Conservation (phyloP, 2,797 vertebrate species). For the Labeo calbasu region DNA sequence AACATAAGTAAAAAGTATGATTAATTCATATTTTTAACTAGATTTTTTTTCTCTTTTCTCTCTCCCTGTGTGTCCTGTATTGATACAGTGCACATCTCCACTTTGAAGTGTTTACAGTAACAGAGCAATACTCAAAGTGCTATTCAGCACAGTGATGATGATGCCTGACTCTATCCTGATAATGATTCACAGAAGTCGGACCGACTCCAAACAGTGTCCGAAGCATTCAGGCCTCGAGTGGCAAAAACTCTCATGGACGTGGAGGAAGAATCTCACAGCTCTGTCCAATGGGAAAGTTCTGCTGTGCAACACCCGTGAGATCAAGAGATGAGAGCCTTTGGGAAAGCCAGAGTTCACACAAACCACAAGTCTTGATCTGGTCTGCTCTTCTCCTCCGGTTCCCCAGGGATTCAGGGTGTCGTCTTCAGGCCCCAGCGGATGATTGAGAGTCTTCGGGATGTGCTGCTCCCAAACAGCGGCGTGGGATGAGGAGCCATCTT, state of each 20-base stretch:
- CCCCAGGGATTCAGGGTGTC: background rate
- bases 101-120: slow-evolving; percentile 63
- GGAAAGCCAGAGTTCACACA: background rate
- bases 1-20: too few species aligned
- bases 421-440: background rate
- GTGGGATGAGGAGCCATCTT: slow-evolving; percentile 48
- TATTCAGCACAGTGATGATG: background rate
- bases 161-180: background rate
- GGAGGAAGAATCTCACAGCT: background rate
- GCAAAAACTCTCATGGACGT: background rate
- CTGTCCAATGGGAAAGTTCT: background rate
- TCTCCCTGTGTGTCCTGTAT: background rate
- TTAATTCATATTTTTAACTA: too few species aligned
- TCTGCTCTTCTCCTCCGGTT: slow-evolving; percentile 1
- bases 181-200: background rate
- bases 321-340: slow-evolving; percentile 1
- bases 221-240: background rate
- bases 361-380: slow-evolving; percentile 25
- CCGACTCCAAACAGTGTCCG: background rate
- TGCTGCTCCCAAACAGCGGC: background rate
- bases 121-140: slow-evolving; percentile 39
- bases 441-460: slow-evolving; percentile 3
- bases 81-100: slow-evolving; percentile 26
- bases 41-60: background rate
- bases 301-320: background rate